These are phyloP conservation scores for Heliconius hortense DNA, from an alignment of 2,888 invertebrate species.

Conservation along the genomic window DNA sequence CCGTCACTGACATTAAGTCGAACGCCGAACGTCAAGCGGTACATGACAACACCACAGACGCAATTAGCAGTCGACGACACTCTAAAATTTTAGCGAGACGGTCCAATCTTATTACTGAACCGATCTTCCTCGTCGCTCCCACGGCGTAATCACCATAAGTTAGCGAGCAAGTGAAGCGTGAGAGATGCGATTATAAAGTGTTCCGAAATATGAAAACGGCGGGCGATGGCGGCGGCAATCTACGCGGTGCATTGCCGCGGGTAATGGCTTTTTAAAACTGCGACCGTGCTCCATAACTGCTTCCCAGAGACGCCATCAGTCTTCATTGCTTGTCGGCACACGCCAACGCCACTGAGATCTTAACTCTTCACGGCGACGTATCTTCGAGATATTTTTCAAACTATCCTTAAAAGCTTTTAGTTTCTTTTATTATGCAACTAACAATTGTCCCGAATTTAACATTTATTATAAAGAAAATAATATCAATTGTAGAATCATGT, in stretches of 20 bases:
- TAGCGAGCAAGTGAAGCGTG: constrained; percentile 79
- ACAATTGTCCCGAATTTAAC: background rate
- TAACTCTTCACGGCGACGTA: constrained; percentile 64
- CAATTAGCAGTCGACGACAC: constrained; percentile 79
- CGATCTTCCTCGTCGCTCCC: constrained; percentile 81
- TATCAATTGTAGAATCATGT: background rate
- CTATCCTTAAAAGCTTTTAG: constrained; percentile 37
- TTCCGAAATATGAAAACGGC: constrained; percentile 77
- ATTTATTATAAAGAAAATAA: background rate
- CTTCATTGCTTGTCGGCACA: constrained; percentile 82
- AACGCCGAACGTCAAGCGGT: constrained; percentile 39
- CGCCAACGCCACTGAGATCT: constrained; percentile 71
- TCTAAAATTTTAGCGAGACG: constrained; percentile 80
- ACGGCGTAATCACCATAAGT: constrained; percentile 82
- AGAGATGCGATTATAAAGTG: constrained; percentile 81
- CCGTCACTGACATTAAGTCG: constrained; percentile 20
- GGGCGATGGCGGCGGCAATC: constrained; percentile 64
- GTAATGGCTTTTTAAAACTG: constrained; percentile 82
- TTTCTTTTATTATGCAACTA: constrained; percentile 25
- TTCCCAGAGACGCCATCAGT: constrained; percentile 80
- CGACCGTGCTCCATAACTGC: constrained; percentile 82
- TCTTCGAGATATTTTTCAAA: constrained; percentile 45
- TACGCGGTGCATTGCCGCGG: constrained; percentile 76
- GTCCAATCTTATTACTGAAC: constrained; percentile 80
- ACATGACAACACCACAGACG: constrained; percentile 63